Percentiles rank a stretch among this genome's conserved stretches.
Conservation (phyloP, 2,797 vertebrate genomes). For the Tarsius wallacei region DNA sequence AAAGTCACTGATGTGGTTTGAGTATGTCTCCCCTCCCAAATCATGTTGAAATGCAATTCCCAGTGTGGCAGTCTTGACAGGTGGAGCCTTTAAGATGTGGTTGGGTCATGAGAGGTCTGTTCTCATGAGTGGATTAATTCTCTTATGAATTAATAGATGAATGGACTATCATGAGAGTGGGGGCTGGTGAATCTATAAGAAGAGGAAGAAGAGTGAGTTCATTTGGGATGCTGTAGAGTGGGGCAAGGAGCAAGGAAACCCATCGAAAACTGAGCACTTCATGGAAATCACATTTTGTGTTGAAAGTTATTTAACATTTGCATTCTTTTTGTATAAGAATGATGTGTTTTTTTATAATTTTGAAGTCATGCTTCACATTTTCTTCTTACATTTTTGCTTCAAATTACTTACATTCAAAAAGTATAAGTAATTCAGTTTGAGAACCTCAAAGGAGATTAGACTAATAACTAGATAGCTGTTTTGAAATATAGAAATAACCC, state of each 20-base stretch:
- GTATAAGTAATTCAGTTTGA: neutral
- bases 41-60: neutral
- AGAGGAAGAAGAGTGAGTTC: neutral
- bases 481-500: constrained; percentile 22
- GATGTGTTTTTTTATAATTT: constrained; percentile 10
- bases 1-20: neutral
- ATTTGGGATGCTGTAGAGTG: neutral
- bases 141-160: neutral
- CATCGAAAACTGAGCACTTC: neutral
- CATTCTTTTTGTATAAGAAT: neutral
- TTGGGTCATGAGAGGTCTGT: neutral
- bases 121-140: neutral
- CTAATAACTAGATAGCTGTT: neutral
- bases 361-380: neutral
- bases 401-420: neutral
- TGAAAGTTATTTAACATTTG: constrained; percentile 1
- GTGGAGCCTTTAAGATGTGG: neutral
- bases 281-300: constrained; percentile 5
- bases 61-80: neutral
- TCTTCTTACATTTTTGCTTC: constrained; percentile 21
- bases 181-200: neutral
- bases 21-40: neutral
- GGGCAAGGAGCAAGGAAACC: neutral
- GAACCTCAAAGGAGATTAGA: constrained; percentile 17
- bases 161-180: neutral